Conservation (phyloP, 2,113 vertebrate species). For the Neofelis nebulosa region DNA sequence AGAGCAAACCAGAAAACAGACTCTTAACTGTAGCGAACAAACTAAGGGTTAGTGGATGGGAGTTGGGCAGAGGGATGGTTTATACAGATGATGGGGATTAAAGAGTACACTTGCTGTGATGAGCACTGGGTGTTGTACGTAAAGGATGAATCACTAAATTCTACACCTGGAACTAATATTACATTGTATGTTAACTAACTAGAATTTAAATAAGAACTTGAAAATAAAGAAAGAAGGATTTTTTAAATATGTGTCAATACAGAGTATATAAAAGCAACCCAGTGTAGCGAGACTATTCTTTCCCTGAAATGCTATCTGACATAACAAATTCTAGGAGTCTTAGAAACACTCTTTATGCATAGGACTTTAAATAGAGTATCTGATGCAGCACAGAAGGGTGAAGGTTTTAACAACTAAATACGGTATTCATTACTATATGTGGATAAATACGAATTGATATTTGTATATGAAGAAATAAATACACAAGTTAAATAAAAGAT, state of each 20-base stretch:
- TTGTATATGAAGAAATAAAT: not conserved
- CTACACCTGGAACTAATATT: not conserved
- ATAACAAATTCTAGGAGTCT: not conserved
- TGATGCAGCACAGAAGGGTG: not conserved
- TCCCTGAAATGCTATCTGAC: not conserved
- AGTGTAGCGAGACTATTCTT: not conserved
- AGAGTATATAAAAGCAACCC: not conserved
- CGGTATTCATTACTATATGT: not conserved
- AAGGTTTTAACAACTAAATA: not conserved
- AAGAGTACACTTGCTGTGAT: not conserved
- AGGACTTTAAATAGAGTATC: not conserved
- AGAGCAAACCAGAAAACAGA: not conserved
- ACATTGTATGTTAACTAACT: not conserved
- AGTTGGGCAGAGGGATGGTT: too few relatives aligned
- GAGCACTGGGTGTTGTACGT: not conserved
- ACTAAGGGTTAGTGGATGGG: too few relatives aligned
- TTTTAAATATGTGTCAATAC: not conserved
- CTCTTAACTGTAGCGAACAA: too few relatives aligned
- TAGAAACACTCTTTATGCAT: not conserved
- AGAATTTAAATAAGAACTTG: not conserved
- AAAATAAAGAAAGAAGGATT: not conserved
- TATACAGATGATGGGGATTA: too few relatives aligned
- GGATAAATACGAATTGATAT: not conserved
- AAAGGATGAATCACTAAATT: not conserved
- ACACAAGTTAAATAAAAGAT: not conserved